A percentile compares a stretch with the other conserved stretches of the same genome.
Evolutionary conservation across 2,113 vertebrate species (phyloP).

Genomic region (Hymenochirus boettgeri): DNA sequence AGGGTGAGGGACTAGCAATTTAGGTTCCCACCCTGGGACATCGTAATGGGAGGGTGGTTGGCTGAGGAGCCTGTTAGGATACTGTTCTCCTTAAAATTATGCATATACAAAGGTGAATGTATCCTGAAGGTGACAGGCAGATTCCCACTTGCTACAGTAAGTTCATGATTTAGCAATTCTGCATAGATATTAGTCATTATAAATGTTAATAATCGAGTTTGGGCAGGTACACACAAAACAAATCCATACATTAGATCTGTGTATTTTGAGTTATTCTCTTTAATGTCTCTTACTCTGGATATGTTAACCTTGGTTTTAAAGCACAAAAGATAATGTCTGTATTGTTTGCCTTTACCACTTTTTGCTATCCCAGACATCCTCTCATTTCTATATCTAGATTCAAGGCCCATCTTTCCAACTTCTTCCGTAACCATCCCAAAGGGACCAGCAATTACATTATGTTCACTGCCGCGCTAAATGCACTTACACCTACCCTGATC

Average conservation of each 20-base stretch:
- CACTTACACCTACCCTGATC: slow-evolving; percentile 42
- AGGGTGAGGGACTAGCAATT: too few relatives aligned
- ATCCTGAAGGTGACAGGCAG: too few relatives aligned
- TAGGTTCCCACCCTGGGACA: too few relatives aligned
- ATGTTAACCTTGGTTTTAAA: slow-evolving; percentile 5
- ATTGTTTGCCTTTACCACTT: slow-evolving; percentile 28
- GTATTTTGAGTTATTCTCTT: neutral
- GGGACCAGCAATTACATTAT: slow-evolving; percentile 40
- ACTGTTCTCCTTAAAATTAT: too few relatives aligned
- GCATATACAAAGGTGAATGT: too few relatives aligned
- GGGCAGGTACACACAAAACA: slow-evolving; percentile 13
- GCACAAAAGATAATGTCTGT: slow-evolving; percentile 1
- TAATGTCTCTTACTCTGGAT: neutral
- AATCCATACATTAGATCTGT: neutral
- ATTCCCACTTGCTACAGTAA: too few relatives aligned
- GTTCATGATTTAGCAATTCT: too few relatives aligned
- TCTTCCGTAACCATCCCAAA: slow-evolving; percentile 34
- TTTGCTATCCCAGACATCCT: slow-evolving; percentile 34
- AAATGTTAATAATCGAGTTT: too few relatives aligned
- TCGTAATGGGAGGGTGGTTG: too few relatives aligned
- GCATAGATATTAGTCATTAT: too few relatives aligned
- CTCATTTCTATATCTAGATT: slow-evolving; percentile 25
- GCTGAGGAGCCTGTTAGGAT: too few relatives aligned
- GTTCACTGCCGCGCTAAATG: slow-evolving; percentile 36
- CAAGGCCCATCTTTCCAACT: slow-evolving; percentile 28